Base-by-base conservation (phyloP, 1,140 invertebrate genomes). In the Phymastichus coffea region DNA sequence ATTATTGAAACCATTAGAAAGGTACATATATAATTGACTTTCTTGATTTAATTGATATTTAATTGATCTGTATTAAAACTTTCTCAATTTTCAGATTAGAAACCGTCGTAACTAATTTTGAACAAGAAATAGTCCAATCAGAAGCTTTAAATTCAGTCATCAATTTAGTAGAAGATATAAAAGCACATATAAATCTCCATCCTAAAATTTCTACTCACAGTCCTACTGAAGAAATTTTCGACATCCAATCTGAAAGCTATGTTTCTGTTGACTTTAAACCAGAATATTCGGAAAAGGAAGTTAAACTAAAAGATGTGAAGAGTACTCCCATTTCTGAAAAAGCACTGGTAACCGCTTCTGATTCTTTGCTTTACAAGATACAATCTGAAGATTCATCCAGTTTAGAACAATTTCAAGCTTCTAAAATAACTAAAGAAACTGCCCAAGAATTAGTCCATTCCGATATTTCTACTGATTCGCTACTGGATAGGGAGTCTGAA, bases 121-220 rank as follows among this genome's bases (percentile, higher is more conserved):
- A 48, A 0, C 40, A 71, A 26, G 62, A 49, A 6, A 43, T 61
- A 6, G 55, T 53, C 6, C 58, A 55, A 7, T 28, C 44, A 2
- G 63, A 67, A 7, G 15, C 10, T 6, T 44, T 72, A 8, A 19
- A 48, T 37, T 57, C 68, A 1, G 37, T 75, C 19, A 8, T 77
- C 8, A 61, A 70, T 14, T 52, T 73, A n/a, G 48, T 78, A 17
- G 70, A 75, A 48, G 73, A 72, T 25, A 68, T 78, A 38, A 66
- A 73, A 46, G 74, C 68, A 38, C 68, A 71, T 37, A 59, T 67
- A 0, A 33, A 56, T 9, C 19, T 46, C 20, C 23, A 40, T 46
- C 20, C 9, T 6, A 51, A 48, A 49, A 12, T 55, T 4, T 4
- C 23, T 15, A 28, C 28, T 2, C 53, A 30, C 22, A 23, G 17